phyloP scores from a whole-genome alignment of 1,140 invertebrate species.

The Drosophila ercepeae region DNA sequence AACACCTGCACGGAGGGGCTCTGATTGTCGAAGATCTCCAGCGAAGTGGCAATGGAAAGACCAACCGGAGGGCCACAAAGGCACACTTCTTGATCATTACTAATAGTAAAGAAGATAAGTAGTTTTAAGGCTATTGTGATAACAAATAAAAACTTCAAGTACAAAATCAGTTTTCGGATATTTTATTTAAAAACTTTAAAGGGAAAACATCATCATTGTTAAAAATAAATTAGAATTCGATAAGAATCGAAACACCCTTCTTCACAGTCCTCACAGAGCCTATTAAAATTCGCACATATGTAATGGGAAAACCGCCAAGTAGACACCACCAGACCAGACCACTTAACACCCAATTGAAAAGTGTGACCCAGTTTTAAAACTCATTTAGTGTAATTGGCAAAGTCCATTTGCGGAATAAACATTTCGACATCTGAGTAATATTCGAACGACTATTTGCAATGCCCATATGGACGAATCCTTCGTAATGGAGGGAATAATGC shows the following conservation, averaged over 20 bases:
- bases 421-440: constrained; percentile 13
- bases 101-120: background rate
- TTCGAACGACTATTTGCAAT: background rate
- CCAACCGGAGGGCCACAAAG: constrained; percentile 20
- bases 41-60: constrained; percentile 14
- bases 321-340: constrained; percentile 1
- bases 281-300: constrained; percentile 63
- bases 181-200: no score
- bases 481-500: constrained; percentile 48
- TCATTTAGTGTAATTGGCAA: constrained; percentile 49
- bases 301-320: constrained; percentile 26
- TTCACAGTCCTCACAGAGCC: background rate
- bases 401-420: constrained; percentile 44
- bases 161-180: no score
- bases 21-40: constrained; percentile 84
- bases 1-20: constrained; percentile 85
- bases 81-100: constrained; percentile 7
- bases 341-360: constrained; percentile 61
- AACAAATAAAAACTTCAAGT: no score
- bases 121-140: background rate
- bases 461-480: constrained; percentile 50
- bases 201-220: background rate
- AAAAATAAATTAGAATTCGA: background rate
- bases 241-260: background rate
- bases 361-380: constrained; percentile 56